phyloP scores from a whole-genome alignment of 2,888 invertebrate species.

The Hetaerina titia region DNA sequence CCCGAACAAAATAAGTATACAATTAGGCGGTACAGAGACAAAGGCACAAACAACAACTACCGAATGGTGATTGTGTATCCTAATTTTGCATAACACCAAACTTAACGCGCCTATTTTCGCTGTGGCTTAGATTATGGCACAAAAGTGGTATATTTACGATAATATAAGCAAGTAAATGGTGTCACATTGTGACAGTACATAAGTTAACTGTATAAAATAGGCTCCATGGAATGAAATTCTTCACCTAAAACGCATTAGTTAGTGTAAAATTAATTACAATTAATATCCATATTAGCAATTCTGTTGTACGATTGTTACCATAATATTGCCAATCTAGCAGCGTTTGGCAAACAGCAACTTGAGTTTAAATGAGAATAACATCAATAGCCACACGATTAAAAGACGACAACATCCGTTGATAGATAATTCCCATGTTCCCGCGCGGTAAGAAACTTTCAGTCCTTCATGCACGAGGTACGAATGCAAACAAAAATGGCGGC shows the following conservation, averaged over 20 bases:
- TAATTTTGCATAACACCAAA: not conserved
- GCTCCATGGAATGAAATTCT: not conserved
- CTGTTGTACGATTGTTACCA: not conserved
- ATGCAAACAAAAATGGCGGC: slow-evolving; percentile 71
- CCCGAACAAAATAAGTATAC: not conserved
- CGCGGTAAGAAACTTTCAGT: slow-evolving; percentile 70
- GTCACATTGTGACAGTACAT: not conserved
- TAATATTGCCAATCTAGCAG: not conserved
- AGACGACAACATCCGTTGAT: slow-evolving; percentile 61
- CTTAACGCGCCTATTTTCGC: not conserved
- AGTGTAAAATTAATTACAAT: slow-evolving; percentile 43
- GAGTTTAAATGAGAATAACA: slow-evolving; percentile 49
- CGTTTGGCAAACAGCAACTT: not conserved
- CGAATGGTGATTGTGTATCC: not conserved
- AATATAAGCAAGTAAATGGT: not conserved
- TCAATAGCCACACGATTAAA: slow-evolving; percentile 56
- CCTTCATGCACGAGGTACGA: slow-evolving; percentile 70
- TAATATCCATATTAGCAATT: slow-evolving; percentile 40
- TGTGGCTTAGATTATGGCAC: not conserved
- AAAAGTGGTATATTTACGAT: not conserved
- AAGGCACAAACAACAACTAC: not conserved
- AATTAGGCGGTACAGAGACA: not conserved
- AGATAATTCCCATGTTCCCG: slow-evolving; percentile 70
- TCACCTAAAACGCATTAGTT: slow-evolving; percentile 51
- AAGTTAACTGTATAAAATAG: not conserved